Evolutionary conservation across 2,888 invertebrate genomes (phyloP), one percentile per base, ranked within the genome.

Genomic region (Crepidodera aurea): DNA sequence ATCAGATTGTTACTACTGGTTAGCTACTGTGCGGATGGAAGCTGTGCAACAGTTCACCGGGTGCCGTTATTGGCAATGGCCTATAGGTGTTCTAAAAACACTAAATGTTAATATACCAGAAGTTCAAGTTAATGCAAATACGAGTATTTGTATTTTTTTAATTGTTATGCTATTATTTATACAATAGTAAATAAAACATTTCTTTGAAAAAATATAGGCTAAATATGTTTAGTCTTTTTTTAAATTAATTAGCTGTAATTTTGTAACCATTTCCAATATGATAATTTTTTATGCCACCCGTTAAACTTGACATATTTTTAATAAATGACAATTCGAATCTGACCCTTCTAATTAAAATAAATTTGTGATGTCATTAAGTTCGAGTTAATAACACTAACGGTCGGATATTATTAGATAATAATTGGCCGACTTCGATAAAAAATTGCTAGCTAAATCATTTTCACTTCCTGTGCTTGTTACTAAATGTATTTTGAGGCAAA

Each of bases 361-460:
- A 65, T 62, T 62, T 48, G 51, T 59, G 55, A 59, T 62, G 19
- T 65, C 61, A 55, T 65, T 65, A 59, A 42, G 58, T 61, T 59
- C 53, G 44, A 54, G 51, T 62, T 39, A 59, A 44, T 48, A 48
- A 48, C 39, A 48, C 65, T 63, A 67, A 64, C 64, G 65, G 54
- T 61, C 53, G 40, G 46, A 44, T 64, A 56, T 70, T 70, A 71
- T 72, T 71, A 57, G 68, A 70, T 68, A 65, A 70, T 72, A 72
- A 72, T 72, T 68, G 67, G 54, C 37, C 44, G 46, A 64, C 66
- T 68, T 70, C 67, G 67, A 67, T 67, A 68, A 65, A 69, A 69
- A 71, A 66, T 67, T 66, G 60, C 61, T 62, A 60, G 67, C 67
- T 69, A 71, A 72, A 71, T 72, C 66, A 67, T 71, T 72, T 72